Evolutionary conservation across 1,140 invertebrate species (phyloP), one percentile per base, ranked within the genome.

Genomic region (Psix sp.): DNA sequence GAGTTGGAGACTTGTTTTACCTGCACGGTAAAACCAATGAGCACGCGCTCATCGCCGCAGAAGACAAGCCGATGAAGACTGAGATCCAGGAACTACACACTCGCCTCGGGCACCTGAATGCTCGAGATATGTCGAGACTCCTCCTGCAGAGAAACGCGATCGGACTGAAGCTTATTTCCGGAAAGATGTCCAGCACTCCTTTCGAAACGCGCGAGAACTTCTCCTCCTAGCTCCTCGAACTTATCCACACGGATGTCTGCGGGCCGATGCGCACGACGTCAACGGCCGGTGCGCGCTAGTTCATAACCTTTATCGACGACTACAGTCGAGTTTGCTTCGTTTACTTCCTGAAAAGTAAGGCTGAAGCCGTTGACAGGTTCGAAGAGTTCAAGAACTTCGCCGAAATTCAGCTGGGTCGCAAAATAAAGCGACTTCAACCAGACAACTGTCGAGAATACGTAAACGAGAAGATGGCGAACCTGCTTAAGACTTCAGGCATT

Each of bases 301-400:
- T 80, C 33, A 29, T 83, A 1, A 65, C 81, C 0, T 66, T 83
- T 11, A 83, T 78, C 13, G 81, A 84, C 70, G 70, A 82, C 24
- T 74, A 39, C 20, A 60, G 66, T 13, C 49, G 63, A 14, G 72
- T 51, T 15, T 48, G 66, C 9, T 29, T 38, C 48, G 74, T 80
- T 11, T 81, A 78, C 33, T 80, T 83, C 45, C 49, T 83, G 5
- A 66, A 60, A 29, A 43, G 31, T 6, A 87, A 86, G 68, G 40
- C 45, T 54, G 59, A 82, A 54, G 78, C 10, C 0, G 29, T 78
- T 13, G 13, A 63, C 15, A 45, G 49, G 3, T 77, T 82, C 11
- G 74, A 57, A 74, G 60, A 81, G 43, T 78, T 66, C 48, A 73
- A 73, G 17, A 42, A 20, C 7, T 43, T 76, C 26, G 68, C 73